Evolutionary conservation across 1,140 invertebrate genomes (phyloP).

Genomic region (Bombus turneri): DNA sequence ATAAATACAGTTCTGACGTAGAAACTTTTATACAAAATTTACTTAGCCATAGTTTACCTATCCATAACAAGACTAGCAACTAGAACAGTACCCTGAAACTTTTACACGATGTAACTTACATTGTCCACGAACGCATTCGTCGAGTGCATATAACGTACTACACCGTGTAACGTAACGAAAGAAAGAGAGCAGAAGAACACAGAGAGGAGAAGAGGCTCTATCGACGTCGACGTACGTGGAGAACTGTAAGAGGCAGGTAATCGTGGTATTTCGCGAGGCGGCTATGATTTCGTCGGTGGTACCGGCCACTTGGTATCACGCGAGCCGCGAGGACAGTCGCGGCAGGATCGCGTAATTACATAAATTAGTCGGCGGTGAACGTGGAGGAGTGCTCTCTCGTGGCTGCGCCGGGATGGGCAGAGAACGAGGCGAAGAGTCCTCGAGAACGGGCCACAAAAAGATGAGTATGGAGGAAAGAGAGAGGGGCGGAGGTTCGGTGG

Average conservation of each 20-base stretch:
- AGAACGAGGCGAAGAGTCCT: slow-evolving; percentile 24
- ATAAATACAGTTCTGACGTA: background rate
- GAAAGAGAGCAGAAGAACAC: background rate
- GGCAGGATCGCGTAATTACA: slow-evolving; percentile 73
- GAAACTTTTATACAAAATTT: background rate
- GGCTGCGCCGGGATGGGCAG: background rate
- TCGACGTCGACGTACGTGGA: background rate
- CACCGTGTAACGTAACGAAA: background rate
- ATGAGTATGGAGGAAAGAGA: background rate
- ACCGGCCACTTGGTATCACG: slow-evolving; percentile 22
- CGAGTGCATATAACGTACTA: no score
- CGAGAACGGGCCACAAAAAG: slow-evolving; percentile 3
- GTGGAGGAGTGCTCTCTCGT: slow-evolving; percentile 35
- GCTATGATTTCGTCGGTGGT: background rate
- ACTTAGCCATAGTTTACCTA: background rate
- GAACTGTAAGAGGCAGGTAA: slow-evolving; percentile 3
- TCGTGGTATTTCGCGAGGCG: slow-evolving; percentile 36
- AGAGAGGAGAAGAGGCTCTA: background rate
- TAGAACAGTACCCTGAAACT: background rate
- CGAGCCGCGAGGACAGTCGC: slow-evolving; percentile 39
- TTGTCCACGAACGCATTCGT: background rate
- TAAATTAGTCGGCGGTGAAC: slow-evolving; percentile 69
- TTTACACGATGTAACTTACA: background rate
- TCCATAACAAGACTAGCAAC: background rate
- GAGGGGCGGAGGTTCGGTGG: no score